Evolutionary conservation across 1,140 invertebrate genomes (phyloP).

Genomic region (Drosophila erecta): DNA sequence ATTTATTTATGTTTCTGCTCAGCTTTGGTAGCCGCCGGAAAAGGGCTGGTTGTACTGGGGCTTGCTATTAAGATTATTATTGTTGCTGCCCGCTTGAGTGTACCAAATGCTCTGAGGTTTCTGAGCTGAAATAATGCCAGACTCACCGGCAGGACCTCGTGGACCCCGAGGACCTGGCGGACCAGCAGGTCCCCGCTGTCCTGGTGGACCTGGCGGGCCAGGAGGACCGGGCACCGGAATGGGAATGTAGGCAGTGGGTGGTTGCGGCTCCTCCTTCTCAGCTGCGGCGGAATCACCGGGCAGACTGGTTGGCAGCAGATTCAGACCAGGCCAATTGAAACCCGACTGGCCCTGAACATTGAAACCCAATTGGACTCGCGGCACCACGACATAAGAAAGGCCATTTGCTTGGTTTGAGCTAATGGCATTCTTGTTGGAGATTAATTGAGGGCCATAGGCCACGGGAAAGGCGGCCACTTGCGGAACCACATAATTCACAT

Average conservation of each 20-base stretch:
- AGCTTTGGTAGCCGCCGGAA: constrained; percentile 62
- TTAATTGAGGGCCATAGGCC: constrained; percentile 51
- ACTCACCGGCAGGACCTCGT: constrained; percentile 37
- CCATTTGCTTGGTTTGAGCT: constrained; percentile 27
- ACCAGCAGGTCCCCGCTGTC: constrained; percentile 53
- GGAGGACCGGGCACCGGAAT: constrained; percentile 60
- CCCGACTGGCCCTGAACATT: constrained; percentile 62
- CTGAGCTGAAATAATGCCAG: constrained; percentile 13
- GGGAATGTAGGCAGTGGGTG: constrained; percentile 44
- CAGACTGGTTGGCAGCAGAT: constrained; percentile 29
- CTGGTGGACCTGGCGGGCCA: constrained; percentile 59
- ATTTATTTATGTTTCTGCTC: constrained; percentile 13
- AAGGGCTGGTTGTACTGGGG: constrained; percentile 50
- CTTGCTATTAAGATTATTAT: constrained; percentile 30
- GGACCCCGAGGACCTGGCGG: constrained; percentile 49
- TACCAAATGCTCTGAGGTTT: constrained; percentile 59
- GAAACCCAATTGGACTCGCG: constrained; percentile 61
- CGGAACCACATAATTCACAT: constrained; percentile 69
- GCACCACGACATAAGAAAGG: constrained; percentile 51
- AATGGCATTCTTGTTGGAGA: constrained; percentile 25
- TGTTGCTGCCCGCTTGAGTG: constrained; percentile 45
- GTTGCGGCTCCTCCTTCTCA: constrained; percentile 54
- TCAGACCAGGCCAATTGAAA: constrained; percentile 39
- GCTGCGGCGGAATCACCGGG: background rate
- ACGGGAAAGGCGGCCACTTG: constrained; percentile 58